Evolutionary conservation across 2,888 invertebrate species (phyloP).

Genomic region (Orchesella flavescens): DNA sequence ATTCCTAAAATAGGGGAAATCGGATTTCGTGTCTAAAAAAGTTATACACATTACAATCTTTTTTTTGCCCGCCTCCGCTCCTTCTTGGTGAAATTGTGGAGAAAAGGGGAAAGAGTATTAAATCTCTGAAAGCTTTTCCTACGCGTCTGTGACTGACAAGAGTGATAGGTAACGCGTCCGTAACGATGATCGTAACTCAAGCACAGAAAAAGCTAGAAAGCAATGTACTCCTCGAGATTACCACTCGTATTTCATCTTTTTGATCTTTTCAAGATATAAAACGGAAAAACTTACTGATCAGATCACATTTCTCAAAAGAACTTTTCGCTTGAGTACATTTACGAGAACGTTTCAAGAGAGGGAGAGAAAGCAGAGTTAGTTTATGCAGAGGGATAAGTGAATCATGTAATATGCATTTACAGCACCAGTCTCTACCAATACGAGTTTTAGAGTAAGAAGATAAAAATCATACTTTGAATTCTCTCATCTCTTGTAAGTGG

Average conservation of each 20-base stretch:
- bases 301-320: conserved; percentile 8
- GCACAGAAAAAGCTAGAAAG: neutral
- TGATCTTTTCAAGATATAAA: neutral
- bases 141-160: neutral
- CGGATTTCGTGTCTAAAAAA: neutral
- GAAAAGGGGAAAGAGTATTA: conserved; percentile 18
- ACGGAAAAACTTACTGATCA: neutral
- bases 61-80: neutral
- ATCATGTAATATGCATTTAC: no score
- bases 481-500: no score
- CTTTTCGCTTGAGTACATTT: neutral
- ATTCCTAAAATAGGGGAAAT: neutral
- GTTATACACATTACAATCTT: neutral
- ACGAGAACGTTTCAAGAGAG: neutral
- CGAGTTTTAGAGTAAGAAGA: no score
- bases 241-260: neutral
- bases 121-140: conserved; percentile 1
- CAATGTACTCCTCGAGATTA: neutral
- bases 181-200: conserved; percentile 8
- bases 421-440: no score
- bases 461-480: no score
- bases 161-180: neutral
- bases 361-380: no score
- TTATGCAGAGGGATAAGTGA: no score
- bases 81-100: conserved; percentile 2